Evolutionary conservation across 2,888 invertebrate species (phyloP).

Genomic region (Drosophila differens): DNA sequence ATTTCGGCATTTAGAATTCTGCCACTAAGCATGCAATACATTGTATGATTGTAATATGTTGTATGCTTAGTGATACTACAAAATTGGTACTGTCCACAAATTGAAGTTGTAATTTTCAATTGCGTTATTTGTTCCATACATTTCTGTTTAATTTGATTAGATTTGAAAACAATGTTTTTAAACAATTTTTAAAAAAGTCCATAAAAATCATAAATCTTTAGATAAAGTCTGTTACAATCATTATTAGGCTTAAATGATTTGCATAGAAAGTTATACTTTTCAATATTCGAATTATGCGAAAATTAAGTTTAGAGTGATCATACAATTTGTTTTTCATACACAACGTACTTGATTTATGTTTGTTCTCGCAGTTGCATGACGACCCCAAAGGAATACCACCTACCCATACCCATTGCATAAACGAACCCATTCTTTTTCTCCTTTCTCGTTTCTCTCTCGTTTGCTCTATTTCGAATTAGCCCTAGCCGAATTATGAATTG

Average conservation of each 20-base stretch:
- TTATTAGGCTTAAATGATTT: not conserved
- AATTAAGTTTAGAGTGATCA: not conserved
- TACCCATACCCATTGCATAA: not conserved
- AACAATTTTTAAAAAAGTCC: not conserved
- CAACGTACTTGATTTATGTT: constrained; percentile 8
- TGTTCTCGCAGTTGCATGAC: constrained; percentile 19
- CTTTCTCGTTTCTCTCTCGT: constrained; percentile 2
- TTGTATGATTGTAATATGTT: not conserved
- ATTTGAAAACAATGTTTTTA: not conserved
- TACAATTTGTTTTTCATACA: not conserved
- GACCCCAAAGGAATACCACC: not conserved
- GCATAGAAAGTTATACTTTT: not conserved
- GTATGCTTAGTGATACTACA: not conserved
- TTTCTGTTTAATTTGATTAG: not conserved
- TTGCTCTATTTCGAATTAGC: constrained; percentile 7
- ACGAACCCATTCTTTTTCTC: not conserved
- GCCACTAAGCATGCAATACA: not conserved
- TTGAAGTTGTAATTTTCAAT: not conserved
- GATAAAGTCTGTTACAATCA: not conserved
- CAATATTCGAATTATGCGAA: not conserved
- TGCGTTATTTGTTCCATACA: not conserved
- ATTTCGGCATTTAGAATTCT: not conserved
- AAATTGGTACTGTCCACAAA: not conserved
- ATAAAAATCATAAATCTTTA: not conserved
- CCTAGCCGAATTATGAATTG: constrained; percentile 26